Evolutionary conservation across 1,140 invertebrate genomes (phyloP).

Genomic region (Palaemon carinicauda): DNA sequence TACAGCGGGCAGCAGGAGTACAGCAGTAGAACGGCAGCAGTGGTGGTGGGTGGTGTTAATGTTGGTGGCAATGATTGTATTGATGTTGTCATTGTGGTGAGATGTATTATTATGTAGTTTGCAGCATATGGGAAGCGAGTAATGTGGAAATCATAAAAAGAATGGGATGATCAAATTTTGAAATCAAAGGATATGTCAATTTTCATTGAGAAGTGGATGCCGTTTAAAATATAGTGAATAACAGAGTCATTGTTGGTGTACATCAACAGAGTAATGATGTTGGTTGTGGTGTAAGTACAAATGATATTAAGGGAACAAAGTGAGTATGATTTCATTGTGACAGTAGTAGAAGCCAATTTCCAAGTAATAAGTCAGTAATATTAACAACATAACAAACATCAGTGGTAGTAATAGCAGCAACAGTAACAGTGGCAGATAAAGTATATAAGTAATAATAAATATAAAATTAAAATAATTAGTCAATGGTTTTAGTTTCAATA

Average conservation of each 20-base stretch:
- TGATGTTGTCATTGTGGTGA: neutral
- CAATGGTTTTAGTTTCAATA: neutral
- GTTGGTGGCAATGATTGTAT: neutral
- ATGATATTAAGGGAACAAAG: neutral
- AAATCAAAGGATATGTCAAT: neutral
- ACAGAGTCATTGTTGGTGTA: too few relatives aligned
- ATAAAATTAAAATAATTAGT: neutral
- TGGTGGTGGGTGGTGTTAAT: constrained; percentile 35
- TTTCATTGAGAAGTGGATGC: too few relatives aligned
- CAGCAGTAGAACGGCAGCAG: constrained; percentile 33
- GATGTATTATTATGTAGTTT: neutral
- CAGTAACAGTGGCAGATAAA: neutral
- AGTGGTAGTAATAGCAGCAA: neutral
- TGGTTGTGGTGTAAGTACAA: neutral
- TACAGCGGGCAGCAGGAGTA: constrained; percentile 51
- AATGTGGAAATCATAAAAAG: neutral
- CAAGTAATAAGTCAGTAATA: constrained; percentile 17
- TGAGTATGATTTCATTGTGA: neutral
- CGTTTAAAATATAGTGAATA: too few relatives aligned
- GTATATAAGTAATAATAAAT: neutral
- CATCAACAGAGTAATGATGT: neutral
- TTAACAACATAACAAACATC: neutral
- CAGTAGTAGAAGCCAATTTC: neutral
- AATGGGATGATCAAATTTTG: neutral
- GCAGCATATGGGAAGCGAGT: neutral